phyloP scores from a whole-genome alignment of 2,888 invertebrate genomes.

The Aleiodes alternator region DNA sequence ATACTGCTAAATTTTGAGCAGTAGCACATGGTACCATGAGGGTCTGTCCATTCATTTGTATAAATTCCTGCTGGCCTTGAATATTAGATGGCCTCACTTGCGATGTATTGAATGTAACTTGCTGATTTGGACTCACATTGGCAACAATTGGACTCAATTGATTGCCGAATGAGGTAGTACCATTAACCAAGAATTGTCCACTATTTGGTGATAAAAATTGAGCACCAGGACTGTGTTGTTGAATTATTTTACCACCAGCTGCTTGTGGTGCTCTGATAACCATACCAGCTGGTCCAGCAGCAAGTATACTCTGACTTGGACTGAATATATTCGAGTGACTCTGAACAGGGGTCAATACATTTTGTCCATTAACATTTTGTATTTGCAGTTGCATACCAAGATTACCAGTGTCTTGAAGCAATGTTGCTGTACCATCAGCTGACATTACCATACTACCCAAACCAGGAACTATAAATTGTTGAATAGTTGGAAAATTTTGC shows the following conservation, averaged over 20 bases:
- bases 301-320: slow-evolving; percentile 81
- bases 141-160: slow-evolving; percentile 88
- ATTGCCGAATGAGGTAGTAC: slow-evolving; percentile 82
- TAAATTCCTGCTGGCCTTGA: slow-evolving; percentile 82
- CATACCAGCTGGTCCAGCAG: slow-evolving; percentile 84
- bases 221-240: slow-evolving; percentile 81
- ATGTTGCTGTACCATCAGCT: slow-evolving; percentile 84
- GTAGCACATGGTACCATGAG: slow-evolving; percentile 83
- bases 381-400: slow-evolving; percentile 86
- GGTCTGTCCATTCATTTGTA: slow-evolving; percentile 84
- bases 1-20: slow-evolving; percentile 78
- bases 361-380: slow-evolving; percentile 88
- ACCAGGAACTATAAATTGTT: slow-evolving; percentile 90
- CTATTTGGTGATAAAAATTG: slow-evolving; percentile 86
- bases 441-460: slow-evolving; percentile 90
- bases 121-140: slow-evolving; percentile 83
- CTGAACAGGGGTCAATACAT: slow-evolving; percentile 85
- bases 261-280: slow-evolving; percentile 85
- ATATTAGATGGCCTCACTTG: slow-evolving; percentile 74
- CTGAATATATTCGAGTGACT: slow-evolving; percentile 81
- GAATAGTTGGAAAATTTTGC: slow-evolving; percentile 86
- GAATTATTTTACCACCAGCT: slow-evolving; percentile 83
- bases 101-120: slow-evolving; percentile 80
- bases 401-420: slow-evolving; percentile 83
- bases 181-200: slow-evolving; percentile 86